Conservation (phyloP, 30 jellyfish, hydroid and myxozoan genomes). For the Sanderia malayensis region DNA sequence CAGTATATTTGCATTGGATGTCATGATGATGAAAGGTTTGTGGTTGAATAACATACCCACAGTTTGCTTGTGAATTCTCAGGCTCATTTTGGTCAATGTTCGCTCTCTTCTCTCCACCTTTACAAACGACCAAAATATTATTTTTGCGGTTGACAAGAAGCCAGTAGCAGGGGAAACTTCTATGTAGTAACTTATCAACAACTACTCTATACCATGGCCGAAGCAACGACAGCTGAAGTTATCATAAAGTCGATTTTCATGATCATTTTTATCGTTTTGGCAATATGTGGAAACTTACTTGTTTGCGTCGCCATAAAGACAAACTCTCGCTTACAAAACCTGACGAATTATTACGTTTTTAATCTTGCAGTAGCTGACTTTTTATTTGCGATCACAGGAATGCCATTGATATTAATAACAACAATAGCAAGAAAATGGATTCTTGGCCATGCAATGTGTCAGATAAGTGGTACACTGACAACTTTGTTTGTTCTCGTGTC, state of each 20-base stretch:
- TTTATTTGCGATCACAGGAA: conserved; percentile 67
- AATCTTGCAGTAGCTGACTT: conserved; percentile 92
- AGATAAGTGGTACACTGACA: conserved; percentile 70
- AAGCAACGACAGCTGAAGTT: conserved; percentile 35
- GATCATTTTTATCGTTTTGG: conserved; percentile 45
- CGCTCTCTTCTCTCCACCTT: too few species aligned
- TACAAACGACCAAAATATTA: too few species aligned
- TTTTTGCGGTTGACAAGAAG: too few species aligned
- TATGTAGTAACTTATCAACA: too few species aligned
- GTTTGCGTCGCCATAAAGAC: conserved; percentile 72
- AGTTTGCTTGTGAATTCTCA: too few species aligned
- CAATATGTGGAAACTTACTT: conserved; percentile 65
- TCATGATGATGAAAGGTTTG: too few species aligned
- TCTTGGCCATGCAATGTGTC: conserved; percentile 77
- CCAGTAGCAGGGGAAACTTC: too few species aligned
- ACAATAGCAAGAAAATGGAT: conserved; percentile 84
- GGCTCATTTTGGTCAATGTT: too few species aligned
- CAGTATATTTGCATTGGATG: too few species aligned
- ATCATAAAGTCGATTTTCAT: conserved; percentile 61
- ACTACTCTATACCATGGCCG: too few species aligned
- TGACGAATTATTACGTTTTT: conserved; percentile 86
- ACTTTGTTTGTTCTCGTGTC: conserved; percentile 78
- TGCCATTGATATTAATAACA: conserved; percentile 78
- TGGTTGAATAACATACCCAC: too few species aligned
- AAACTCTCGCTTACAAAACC: conserved; percentile 60